Evolutionary conservation across 64 coral and sea anemone species (phyloP).

Genomic region (Orbicella faveolata): DNA sequence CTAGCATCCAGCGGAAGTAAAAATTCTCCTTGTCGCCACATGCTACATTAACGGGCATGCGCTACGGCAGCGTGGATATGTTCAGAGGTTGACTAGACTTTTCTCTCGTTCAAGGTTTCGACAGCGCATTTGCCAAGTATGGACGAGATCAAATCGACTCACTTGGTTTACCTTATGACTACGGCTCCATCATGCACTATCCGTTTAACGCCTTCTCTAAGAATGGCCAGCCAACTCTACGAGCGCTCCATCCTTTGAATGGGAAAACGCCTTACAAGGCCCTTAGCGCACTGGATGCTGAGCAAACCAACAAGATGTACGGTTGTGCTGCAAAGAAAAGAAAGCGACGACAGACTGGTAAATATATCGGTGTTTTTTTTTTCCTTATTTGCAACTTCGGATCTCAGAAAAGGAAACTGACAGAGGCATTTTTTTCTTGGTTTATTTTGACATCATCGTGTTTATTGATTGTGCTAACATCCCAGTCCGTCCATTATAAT

Average conservation of each 20-base stretch:
- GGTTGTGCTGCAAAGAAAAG: background rate
- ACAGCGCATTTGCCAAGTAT: constrained; percentile 57
- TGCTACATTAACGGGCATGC: too few relatives aligned
- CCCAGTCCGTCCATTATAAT: too few relatives aligned
- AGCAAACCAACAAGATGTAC: constrained; percentile 76
- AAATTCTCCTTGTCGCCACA: too few relatives aligned
- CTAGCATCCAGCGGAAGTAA: too few relatives aligned
- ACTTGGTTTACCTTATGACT: constrained; percentile 51
- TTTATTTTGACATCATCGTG: too few relatives aligned
- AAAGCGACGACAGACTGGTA: constrained; percentile 9
- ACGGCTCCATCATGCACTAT: constrained; percentile 74
- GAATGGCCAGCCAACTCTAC: constrained; percentile 53
- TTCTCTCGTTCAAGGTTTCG: constrained; percentile 29
- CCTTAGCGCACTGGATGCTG: constrained; percentile 53
- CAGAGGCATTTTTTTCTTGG: too few relatives aligned
- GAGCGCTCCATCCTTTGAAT: constrained; percentile 33
- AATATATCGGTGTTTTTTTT: background rate
- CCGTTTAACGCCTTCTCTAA: constrained; percentile 67
- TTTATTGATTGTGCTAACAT: too few relatives aligned
- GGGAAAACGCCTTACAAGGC: constrained; percentile 61
- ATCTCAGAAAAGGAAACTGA: background rate
- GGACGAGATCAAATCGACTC: constrained; percentile 48
- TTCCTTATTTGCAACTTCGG: background rate
- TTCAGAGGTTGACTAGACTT: too few relatives aligned
- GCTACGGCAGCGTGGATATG: too few relatives aligned